These are phyloP conservation scores for Furcula furcula DNA, from an alignment of 2,888 invertebrate species.

Conservation along the genomic window DNA sequence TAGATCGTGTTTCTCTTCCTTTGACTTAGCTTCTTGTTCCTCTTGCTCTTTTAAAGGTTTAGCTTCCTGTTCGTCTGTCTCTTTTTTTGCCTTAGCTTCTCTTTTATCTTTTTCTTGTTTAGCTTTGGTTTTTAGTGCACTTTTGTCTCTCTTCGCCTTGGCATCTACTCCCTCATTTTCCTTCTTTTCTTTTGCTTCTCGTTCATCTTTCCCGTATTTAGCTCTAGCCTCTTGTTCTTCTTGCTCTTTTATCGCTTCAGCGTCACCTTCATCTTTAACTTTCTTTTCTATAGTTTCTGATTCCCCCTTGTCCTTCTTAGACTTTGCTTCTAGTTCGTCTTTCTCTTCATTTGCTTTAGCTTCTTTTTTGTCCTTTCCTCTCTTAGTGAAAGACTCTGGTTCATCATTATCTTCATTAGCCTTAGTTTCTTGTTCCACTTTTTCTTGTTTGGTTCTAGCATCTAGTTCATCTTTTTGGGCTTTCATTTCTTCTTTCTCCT, in stretches of 20 bases:
- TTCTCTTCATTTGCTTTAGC: not conserved
- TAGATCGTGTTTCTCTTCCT: slow-evolving; percentile 9
- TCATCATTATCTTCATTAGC: not conserved
- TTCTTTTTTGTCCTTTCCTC: not conserved
- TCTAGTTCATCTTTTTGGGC: not conserved
- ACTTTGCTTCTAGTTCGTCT: not conserved
- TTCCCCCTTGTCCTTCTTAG: slow-evolving; percentile 4
- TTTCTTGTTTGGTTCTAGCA: not conserved
- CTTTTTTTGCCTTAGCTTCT: slow-evolving; percentile 6
- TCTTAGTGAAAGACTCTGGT: not conserved
- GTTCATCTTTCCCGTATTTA: not conserved
- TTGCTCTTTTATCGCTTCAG: slow-evolving; percentile 1
- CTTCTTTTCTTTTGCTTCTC: not conserved
- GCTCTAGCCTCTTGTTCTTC: too few species aligned
- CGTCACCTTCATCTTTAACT: slow-evolving; percentile 13
- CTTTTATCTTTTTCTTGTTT: slow-evolving; percentile 1
- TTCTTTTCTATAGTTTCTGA: slow-evolving; percentile 3
- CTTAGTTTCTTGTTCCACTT: not conserved
- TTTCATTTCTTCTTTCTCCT: slow-evolving; percentile 7
- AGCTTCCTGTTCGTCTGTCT: slow-evolving; percentile 6
- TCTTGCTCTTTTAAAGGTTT: slow-evolving; percentile 5
- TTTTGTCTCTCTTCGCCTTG: not conserved
- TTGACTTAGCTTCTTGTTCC: slow-evolving; percentile 14
- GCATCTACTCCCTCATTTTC: not conserved
- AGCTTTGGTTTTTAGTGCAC: slow-evolving; percentile 8